Evolutionary conservation across 2,113 vertebrate genomes (phyloP), one percentile per base, ranked within the genome.

Genomic region (Larimichthys crocea): DNA sequence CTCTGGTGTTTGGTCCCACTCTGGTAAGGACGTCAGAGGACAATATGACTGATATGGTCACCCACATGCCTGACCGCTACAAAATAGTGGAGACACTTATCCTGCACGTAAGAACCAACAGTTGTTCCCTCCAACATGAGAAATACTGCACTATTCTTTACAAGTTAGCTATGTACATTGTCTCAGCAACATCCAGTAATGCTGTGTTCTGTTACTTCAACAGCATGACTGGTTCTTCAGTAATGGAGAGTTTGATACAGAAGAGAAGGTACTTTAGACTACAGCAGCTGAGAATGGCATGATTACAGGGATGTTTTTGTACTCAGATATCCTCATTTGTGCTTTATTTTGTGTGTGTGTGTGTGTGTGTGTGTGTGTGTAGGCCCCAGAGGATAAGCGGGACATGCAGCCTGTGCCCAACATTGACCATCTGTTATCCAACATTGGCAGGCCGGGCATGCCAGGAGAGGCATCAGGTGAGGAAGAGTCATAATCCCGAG

Each of bases 1-100:
- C 98, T 0, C 91, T 99, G 91, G 98, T 99, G 76, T 99, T 99
- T 0, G 98, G 98, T 65, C 98, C 98, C 10, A 99, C 98, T 0
- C 90, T 99, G 88, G 98, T 99, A 72, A 92, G 98, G 16, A 99
- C 97, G 0, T 99, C 98, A 0, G 98, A 99, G 89, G 98, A 99
- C 95, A 99, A 98, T 91, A 99, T 99, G 98, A 98, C 95, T 0
- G 97, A 99, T 92, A 99, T 99, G 98, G 98, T 99, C 89, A 99
- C 97, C 0, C 98, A 99, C 93, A 99, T 99, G 98, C 97, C 98
- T 0, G 98, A 99, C 92, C 97, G 97, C 84, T 99, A 99, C 92
- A 99, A 98, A 78, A 99, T 99, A 8, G 96, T 99, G 72, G 98
- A 99, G 93, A 99, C 97, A 0, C 95, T 99, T 44, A 98, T 99